Base-by-base conservation (phyloP, 1,140 invertebrate genomes). In the Zelostemma sp. region DNA sequence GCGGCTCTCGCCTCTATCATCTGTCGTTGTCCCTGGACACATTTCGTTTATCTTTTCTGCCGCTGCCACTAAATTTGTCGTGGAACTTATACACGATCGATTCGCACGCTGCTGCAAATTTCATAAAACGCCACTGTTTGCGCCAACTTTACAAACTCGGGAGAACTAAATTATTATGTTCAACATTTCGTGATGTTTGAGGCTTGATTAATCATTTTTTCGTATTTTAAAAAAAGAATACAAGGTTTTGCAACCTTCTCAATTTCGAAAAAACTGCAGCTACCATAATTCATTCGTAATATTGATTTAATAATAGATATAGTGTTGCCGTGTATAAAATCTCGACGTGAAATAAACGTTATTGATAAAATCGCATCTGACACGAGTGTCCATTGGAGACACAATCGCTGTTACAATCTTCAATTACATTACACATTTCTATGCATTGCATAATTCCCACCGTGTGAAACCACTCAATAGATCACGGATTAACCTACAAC, bases 351-450 rank as follows among this genome's bases (percentile, higher is more conserved):
- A n/a, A n/a, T n/a, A n/a, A 43, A 21, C 43, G 43, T 19, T 9
- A 19, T 46, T 19, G 43, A 46, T 46, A 46, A 46, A 46, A 46
- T 46, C 43, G 16, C 16, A 4, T 11, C 43, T 46, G 43, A 46
- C 16, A 46, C 8, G 43, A 51, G 40, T 67, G 68, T 63, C 66
- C 55, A 45, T 55, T 60, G 21, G 57, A 54, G 59, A 63, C 63
- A 66, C 59, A 63, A 71, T 71, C 68, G 55, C 33, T 9, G 17
- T 33, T 38, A 35, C 63, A 43, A 71, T 71, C 68, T 71, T 71
- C 66, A 71, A 71, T 71, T 71, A 66, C 63, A 49, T 48, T 53
- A 50, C 53, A 66, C 55, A 67, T 71, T 71, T 67, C 68, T 66
- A 66, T 63, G 56, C 68, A 45, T 66, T 71, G 59, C 68, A 56